Base-by-base conservation (phyloP, 2,888 invertebrate species). In the Trissoscelio sp. region DNA sequence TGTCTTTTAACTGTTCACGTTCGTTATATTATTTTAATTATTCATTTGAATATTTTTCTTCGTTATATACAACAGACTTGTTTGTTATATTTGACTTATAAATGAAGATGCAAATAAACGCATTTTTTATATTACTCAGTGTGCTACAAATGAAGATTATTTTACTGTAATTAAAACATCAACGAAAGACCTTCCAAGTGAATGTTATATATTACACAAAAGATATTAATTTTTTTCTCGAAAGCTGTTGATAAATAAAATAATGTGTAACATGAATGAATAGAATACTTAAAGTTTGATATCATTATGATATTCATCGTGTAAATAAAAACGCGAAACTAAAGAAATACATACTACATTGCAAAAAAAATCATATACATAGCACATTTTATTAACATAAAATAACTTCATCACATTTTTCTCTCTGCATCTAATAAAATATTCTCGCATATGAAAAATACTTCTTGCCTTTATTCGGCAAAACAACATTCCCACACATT, bases 401-500 rank as follows among this genome's bases (percentile, higher is more conserved):
- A 75, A 67, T 48, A 73, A 64, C 55, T 73, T 55, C 44, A 46
- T 64, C 55, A 28, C 55, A 64, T 57, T 73, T 73, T 75, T 75
- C 58, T 46, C 31, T 75, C 62, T 20, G 55, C 64, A 3, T 75
- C 31, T 60, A 69, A 77, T 69, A 77, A 77, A 77, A 77, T 60
- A 69, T 77, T 60, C 60, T 20, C 44, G 58, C 48, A 53, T 69
- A 69, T 69, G 67, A 77, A 77, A 77, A 75, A 69, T 60, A 69
- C 60, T 77, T 57, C 37, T 39, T 57, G 48, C 66, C 46, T 66
- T 69, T 44, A 70, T 72, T 78, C 51, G 70, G 42, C 22, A 39
- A 34, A 70, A 60, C 72, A 58, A 67, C 72, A 73, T 79, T 73
- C 79, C 72, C 79, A 73, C 79, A 60, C 69, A 64, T 69, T 79